A percentile compares a stretch with the other conserved stretches of the same genome.
Conservation (phyloP, 2,888 invertebrate genomes). For the Sinopyrophorus schimmeli region DNA sequence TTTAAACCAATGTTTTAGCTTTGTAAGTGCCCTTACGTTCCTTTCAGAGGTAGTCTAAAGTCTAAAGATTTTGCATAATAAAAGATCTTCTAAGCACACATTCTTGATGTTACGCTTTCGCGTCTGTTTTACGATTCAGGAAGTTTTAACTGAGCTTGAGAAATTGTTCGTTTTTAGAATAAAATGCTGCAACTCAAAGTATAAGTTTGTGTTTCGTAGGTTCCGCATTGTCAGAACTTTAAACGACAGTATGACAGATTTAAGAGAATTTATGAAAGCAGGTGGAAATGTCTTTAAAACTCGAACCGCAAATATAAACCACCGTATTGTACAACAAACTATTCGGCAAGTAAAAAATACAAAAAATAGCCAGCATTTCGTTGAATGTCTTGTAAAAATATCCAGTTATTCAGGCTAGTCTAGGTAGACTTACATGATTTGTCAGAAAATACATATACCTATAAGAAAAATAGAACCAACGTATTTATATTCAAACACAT, state of each 20-base stretch:
- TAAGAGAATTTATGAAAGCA: constrained; percentile 21
- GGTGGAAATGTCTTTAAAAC: constrained; percentile 20
- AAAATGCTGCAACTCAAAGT: constrained; percentile 20
- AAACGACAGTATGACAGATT: constrained; percentile 21
- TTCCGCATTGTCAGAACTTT: constrained; percentile 18
- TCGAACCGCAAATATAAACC: no score
- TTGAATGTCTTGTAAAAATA: no score
- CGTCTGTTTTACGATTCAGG: constrained; percentile 28
- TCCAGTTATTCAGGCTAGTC: no score
- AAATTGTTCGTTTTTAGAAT: constrained; percentile 25
- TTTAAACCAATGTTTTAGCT: constrained; percentile 6
- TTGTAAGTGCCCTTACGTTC: constrained; percentile 4
- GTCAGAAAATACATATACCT: no score
- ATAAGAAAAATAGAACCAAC: no score
- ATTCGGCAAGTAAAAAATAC: no score
- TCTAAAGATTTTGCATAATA: constrained; percentile 30
- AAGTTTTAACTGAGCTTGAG: constrained; percentile 28
- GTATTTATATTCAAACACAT: no score
- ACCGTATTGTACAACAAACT: no score
- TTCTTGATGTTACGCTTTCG: constrained; percentile 25
- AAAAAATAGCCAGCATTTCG: no score
- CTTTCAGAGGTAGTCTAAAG: constrained; percentile 28
- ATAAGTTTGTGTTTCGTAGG: constrained; percentile 23
- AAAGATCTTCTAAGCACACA: constrained; percentile 25
- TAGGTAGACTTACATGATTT: no score